Evolutionary conservation across 2,113 vertebrate genomes (phyloP), one percentile per base, ranked within the genome.

Genomic region (Cochlearius cochlearius): DNA sequence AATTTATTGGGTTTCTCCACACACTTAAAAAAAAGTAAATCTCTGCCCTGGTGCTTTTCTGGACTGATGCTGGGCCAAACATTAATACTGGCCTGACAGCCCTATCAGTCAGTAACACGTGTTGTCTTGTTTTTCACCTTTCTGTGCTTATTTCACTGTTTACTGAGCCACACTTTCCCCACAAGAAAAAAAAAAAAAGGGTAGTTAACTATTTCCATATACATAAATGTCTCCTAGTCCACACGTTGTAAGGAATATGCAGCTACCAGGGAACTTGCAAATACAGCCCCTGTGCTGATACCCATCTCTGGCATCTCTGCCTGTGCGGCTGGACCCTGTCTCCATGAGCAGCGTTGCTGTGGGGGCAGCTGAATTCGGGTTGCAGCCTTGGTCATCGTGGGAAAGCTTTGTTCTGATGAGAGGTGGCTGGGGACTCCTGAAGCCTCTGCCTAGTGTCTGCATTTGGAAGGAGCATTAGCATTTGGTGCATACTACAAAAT

Each of bases 21-120:
- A 77, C 21, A 11, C 27, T 36, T 27, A 12, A 49, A 36, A 26
- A 73, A 59, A 45, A 22, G 11, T 6, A 52, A 60, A 69, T 49
- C 56, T 56, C 23, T 67, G 38, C 11, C 36, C 6, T n/a, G 12
- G 4, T 64, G 15, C 5, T 74, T 43, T 66, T 58, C 58, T 11
- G 14, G 30, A 71, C 12, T 18, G 32, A 17, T 36, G 13, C 30
- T 67, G 69, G 17, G 50, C 14, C 23, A 72, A 72, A 55, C 4
- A 23, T 9, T 45, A 63, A 43, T 0, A 0, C 5, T 45, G 20
- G 3, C 4, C 3, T 10, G 6, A 80, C n/a, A 81, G 5, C 12
- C 47, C 23, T 52, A 29, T 36, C n/a, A 47, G 29, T 43, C 12
- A 82, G 30, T 27, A 78, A 34, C 19, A 3, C 17, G 23, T 22